Evolutionary conservation across 2,797 vertebrate species (phyloP), one percentile per base, ranked within the genome.

Genomic region (Anguilla obscura): DNA sequence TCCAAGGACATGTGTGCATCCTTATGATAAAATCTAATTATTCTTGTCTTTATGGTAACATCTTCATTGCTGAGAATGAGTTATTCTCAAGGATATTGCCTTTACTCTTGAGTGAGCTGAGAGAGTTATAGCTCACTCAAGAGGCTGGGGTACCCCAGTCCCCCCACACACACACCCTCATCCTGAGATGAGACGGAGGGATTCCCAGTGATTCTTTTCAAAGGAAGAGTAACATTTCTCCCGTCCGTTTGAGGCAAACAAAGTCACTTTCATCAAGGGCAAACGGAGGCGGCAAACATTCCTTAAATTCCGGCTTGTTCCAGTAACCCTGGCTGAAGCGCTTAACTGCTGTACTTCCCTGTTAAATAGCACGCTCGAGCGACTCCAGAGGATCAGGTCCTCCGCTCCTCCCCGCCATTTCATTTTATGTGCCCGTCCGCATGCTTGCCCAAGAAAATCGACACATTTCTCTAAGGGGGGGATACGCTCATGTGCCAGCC

Each of bases 261-360:
- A 90, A 93, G 92, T 91, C 91, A 93, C 90, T 93, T 92, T 91
- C 85, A 89, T 93, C 90, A 89, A 91, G 91, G 90, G 90, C 88
- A 87, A 91, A 91, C 87, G 93, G 92, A 94, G 95, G 95, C 89
- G 0, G 89, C 92, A 95, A 93, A 95, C 95, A 96, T 96, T 95
- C 95, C 93, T 93, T 36, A 82, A 91, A 95, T 96, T 95, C 94
- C 89, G 88, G 69, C 86, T 52, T 45, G 87, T 92, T 90, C 90
- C 91, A 93, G 92, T 92, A 94, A 94, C 95, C 93, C 94, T 87
- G 90, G 88, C 88, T 92, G 87, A 88, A 91, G 91, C 90, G 83
- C 93, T 91, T 86, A 91, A 90, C 91, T 86, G 82, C 86, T 85
- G 52, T 7, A 91, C 90, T 84, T 27, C 40, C 84, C 87, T 86